Evolutionary conservation across 2,113 vertebrate species (phyloP), one percentile per base, ranked within the genome.

Genomic region (Sylvietta virens): DNA sequence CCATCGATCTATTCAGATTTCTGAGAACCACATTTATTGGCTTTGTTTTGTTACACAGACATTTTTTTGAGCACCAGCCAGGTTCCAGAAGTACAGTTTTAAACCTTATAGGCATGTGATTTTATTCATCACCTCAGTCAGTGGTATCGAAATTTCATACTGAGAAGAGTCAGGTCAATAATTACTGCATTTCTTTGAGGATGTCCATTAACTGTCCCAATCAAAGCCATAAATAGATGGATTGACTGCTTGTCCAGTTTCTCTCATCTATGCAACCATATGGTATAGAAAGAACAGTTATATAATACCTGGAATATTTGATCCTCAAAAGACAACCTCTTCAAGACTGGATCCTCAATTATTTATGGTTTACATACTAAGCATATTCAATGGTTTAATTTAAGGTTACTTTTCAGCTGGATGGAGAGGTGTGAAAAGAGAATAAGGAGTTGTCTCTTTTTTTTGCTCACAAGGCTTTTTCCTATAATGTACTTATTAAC

Each of bases 131-230:
- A 71, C 71, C 65, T 96, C 86, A 93, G 92, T 89, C 76, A 94
- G 92, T 95, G 72, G 48, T 92, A 95, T 89, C 45, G 51, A 97
- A 97, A 93, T 91, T 83, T 96, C 54, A 86, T 86, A 82, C 53
- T 80, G 64, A 81, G 62, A 97, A 95, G 61, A 85, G 31, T 37
- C 24, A 85, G 40, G 24, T 90, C 66, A 83, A 62, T 92, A 96
- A 92, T 88, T 88, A 79, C 50, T 90, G 24, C 3, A 8, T 31
- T 94, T 74, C 35, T 95, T 76, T 91, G 60, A 92, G 80, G 64
- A 53, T 95, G 54, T 92, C 70, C 96, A 66, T 69, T 96, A 96
- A 94, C 87, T 95, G 62, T 95, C 31, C 67, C 37, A 76, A 22
- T 95, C 33, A 78, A 95, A 96, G 20, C 50, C 57, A 60, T 57